Evolutionary conservation across 2,888 invertebrate species (phyloP).

Genomic region (Drosophila pseudotalamancana): DNA sequence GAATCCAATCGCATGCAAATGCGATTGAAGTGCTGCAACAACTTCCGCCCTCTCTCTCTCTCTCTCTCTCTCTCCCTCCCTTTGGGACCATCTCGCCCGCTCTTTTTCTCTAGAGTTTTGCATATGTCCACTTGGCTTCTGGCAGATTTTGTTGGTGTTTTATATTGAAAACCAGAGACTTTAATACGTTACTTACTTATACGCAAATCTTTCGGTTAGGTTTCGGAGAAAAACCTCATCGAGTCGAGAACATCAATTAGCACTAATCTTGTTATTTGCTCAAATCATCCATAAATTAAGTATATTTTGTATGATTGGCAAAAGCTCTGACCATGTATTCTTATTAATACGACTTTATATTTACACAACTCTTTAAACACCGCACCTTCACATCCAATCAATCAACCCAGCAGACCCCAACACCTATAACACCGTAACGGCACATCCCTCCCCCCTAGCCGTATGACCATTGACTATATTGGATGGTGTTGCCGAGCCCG

Average conservation of each 20-base stretch:
- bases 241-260: conserved; percentile 60
- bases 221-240: conserved; percentile 41
- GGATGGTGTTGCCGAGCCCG: conserved; percentile 19
- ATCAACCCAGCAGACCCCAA: not conserved
- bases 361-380: conserved; percentile 32
- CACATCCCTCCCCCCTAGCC: too few species aligned
- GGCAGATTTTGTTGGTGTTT: conserved; percentile 28
- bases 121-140: conserved; percentile 4
- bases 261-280: conserved; percentile 63
- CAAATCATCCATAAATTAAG: conserved; percentile 46
- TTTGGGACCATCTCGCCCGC: not conserved
- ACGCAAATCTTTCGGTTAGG: conserved; percentile 48
- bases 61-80: not conserved
- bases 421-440: not conserved
- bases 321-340: conserved; percentile 3
- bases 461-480: conserved; percentile 33
- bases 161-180: conserved; percentile 17
- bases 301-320: not conserved
- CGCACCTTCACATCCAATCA: conserved; percentile 11
- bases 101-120: too few species aligned
- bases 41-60: not conserved
- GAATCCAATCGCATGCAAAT: conserved; percentile 65
- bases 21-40: conserved; percentile 58
- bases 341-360: conserved; percentile 29
- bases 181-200: conserved; percentile 34